Evolutionary conservation across 2,888 invertebrate species (phyloP).

Genomic region (Charanyca ferruginea): DNA sequence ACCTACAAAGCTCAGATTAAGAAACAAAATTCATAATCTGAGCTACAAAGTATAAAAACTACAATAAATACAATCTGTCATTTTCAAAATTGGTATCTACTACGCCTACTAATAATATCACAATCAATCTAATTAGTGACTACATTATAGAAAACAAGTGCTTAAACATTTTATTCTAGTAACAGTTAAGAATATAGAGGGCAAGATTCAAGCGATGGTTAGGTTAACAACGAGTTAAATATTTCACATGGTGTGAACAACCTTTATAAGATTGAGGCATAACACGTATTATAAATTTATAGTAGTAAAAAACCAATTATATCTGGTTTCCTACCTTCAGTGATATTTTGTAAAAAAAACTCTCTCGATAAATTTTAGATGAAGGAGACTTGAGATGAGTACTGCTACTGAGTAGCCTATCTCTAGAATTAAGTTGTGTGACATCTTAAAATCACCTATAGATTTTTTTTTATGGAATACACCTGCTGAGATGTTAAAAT

Average conservation of each 20-base stretch:
- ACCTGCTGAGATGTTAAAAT: too few species aligned
- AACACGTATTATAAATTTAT: neutral
- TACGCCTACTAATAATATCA: constrained; percentile 61
- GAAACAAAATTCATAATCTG: too few species aligned
- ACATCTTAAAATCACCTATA: too few species aligned
- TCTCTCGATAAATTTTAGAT: too few species aligned
- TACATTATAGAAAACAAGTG: constrained; percentile 50
- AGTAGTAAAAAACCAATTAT: neutral
- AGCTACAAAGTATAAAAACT: constrained; percentile 1
- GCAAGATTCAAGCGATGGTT: constrained; percentile 31
- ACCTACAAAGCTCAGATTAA: neutral
- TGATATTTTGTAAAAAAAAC: too few species aligned
- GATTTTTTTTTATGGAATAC: too few species aligned
- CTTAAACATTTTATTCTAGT: constrained; percentile 42
- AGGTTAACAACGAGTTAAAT: constrained; percentile 26
- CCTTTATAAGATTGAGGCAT: neutral
- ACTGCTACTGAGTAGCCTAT: too few species aligned
- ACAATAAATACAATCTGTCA: constrained; percentile 32
- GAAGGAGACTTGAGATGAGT: too few species aligned
- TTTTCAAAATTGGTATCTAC: constrained; percentile 26
- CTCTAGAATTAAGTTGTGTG: too few species aligned
- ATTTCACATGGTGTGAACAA: constrained; percentile 16
- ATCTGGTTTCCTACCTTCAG: neutral
- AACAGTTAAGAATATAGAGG: constrained; percentile 37
- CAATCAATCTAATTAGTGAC: constrained; percentile 62